Evolutionary conservation across 1,140 invertebrate species (phyloP).

Genomic region (Stegodyphus mimosarum): DNA sequence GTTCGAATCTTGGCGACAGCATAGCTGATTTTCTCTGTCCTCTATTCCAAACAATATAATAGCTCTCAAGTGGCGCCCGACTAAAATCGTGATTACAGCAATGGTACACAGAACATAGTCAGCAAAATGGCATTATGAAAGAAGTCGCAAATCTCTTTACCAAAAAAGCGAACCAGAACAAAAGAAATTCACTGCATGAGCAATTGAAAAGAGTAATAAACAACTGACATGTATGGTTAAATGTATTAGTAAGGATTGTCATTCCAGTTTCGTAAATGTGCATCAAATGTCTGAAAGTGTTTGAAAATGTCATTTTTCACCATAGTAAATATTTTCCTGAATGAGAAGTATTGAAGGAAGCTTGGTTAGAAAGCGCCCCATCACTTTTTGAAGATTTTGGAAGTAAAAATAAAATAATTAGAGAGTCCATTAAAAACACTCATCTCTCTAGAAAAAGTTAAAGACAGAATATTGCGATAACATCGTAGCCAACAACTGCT

Average conservation of each 20-base stretch:
- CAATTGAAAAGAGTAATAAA: not conserved
- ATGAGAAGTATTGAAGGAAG: not conserved
- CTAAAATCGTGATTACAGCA: not conserved
- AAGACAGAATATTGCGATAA: not conserved
- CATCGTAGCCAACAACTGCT: not conserved
- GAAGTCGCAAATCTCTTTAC: not conserved
- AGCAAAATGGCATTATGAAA: slow-evolving; percentile 20
- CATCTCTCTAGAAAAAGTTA: not conserved
- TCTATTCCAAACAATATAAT: no score
- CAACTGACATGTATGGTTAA: not conserved
- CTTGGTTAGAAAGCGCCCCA: not conserved
- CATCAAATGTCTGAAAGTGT: not conserved
- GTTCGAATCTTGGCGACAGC: no score
- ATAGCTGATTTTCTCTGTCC: no score
- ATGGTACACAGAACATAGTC: not conserved
- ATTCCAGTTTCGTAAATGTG: not conserved
- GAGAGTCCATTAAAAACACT: not conserved
- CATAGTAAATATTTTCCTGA: not conserved
- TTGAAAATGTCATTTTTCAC: not conserved
- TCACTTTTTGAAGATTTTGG: slow-evolving; percentile 2
- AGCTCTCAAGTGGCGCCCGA: no score
- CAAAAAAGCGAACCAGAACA: not conserved
- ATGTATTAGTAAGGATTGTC: slow-evolving; percentile 4
- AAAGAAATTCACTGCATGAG: not conserved
- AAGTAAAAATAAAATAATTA: slow-evolving; percentile 18